These are phyloP conservation scores for Nothocercus julius DNA, from an alignment of 2,113 vertebrate species.

Conservation along the genomic window DNA sequence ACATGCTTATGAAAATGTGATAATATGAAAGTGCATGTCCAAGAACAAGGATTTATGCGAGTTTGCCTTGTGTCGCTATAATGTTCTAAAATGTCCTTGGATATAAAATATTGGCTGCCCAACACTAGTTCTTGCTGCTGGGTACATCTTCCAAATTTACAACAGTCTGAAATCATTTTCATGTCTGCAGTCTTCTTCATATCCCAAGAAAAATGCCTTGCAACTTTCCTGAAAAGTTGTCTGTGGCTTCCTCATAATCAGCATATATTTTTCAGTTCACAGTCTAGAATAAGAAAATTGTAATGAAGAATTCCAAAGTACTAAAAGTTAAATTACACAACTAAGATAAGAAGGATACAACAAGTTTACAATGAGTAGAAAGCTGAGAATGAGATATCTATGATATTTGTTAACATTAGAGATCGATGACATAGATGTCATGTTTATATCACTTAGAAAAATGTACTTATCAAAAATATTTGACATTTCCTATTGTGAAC, in stretches of 20 bases:
- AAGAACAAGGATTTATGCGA: not conserved
- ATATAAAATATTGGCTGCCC: not conserved
- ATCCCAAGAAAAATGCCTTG: not conserved
- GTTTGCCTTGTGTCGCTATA: not conserved
- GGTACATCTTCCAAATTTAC: not conserved
- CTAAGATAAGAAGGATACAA: not conserved
- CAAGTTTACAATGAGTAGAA: not conserved
- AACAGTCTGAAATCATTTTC: not conserved
- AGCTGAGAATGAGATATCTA: not conserved
- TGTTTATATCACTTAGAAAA: not conserved
- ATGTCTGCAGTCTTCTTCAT: not conserved
- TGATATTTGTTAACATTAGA: not conserved
- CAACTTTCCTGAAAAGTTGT: not conserved
- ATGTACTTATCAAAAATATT: not conserved
- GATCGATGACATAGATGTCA: not conserved
- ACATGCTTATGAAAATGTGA: not conserved
- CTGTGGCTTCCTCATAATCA: not conserved
- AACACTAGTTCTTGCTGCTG: not conserved
- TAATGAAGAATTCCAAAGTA: fast-evolving
- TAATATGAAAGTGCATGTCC: not conserved
- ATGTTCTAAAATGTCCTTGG: not conserved
- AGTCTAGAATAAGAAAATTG: not conserved
- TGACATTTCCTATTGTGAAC: not conserved
- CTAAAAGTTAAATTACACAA: not conserved
- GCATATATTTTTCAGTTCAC: not conserved